Conservation (phyloP, 2,888 invertebrate species). For the Amphimallon solstitiale region DNA sequence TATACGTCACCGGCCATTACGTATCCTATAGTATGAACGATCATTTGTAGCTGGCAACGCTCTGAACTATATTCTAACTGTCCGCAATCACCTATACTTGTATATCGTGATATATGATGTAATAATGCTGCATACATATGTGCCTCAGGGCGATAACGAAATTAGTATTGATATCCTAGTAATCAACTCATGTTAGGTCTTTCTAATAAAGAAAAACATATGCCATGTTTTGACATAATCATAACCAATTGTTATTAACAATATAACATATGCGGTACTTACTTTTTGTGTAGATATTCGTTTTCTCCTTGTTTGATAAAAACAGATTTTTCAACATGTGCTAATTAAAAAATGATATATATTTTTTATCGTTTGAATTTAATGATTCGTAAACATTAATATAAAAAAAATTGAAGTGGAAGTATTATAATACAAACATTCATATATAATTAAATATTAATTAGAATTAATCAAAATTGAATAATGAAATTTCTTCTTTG, state of each 20-base stretch:
- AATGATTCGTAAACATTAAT: too few relatives aligned
- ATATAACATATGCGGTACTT: slow-evolving; percentile 28
- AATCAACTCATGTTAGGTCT: slow-evolving; percentile 58
- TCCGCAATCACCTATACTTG: slow-evolving; percentile 63
- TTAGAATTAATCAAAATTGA: too few relatives aligned
- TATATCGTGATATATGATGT: slow-evolving; percentile 64
- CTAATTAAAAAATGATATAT: slow-evolving; percentile 10
- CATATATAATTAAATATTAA: too few relatives aligned
- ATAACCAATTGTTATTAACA: slow-evolving; percentile 38
- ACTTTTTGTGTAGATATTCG: slow-evolving; percentile 7
- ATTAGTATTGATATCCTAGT: slow-evolving; percentile 62
- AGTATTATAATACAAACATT: too few relatives aligned
- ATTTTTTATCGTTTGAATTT: background rate
- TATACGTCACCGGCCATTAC: slow-evolving; percentile 64
- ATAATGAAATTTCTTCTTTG: too few relatives aligned
- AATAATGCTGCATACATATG: slow-evolving; percentile 64
- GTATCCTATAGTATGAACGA: slow-evolving; percentile 48
- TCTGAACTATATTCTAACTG: slow-evolving; percentile 45
- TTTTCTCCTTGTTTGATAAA: background rate
- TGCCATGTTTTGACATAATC: slow-evolving; percentile 51
- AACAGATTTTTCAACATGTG: slow-evolving; percentile 15
- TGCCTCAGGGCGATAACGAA: slow-evolving; percentile 62
- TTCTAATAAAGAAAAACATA: slow-evolving; percentile 63
- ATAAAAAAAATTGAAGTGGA: too few relatives aligned
- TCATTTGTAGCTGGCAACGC: slow-evolving; percentile 38